These are phyloP conservation scores for Petrocephalus sullivani DNA, from an alignment of 2,797 vertebrate genomes.

Conservation along the genomic window DNA sequence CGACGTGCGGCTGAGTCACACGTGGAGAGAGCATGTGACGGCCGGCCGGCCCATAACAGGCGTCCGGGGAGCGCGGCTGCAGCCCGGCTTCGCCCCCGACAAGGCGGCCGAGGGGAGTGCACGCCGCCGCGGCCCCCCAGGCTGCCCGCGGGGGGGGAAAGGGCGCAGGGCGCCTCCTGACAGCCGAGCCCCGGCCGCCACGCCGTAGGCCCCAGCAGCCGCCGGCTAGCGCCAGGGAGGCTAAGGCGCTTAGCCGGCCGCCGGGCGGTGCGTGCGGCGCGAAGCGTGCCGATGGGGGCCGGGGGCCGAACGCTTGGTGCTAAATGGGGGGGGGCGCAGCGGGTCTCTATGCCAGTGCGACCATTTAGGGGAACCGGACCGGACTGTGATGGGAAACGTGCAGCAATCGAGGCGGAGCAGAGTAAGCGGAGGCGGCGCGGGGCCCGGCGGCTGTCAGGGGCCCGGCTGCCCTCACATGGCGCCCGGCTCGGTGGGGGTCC, in stretches of 20 bases:
- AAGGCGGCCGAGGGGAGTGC: too few relatives aligned
- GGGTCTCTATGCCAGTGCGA: too few relatives aligned
- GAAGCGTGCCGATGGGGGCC: not conserved
- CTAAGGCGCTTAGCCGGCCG: not conserved
- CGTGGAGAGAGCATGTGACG: slow-evolving; percentile 65
- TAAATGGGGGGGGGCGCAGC: not conserved
- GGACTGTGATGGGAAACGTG: not conserved
- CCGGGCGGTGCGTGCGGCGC: not conserved
- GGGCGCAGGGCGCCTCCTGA: not conserved
- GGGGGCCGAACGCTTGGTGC: not conserved
- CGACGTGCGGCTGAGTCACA: slow-evolving; percentile 36
- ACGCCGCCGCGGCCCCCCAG: not conserved
- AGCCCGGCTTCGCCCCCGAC: slow-evolving; percentile 22
- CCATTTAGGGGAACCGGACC: not conserved
- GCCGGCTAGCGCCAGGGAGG: not conserved
- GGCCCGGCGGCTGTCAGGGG: too few relatives aligned
- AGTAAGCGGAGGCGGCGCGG: too few relatives aligned
- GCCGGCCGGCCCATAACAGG: slow-evolving; percentile 48
- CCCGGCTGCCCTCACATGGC: not conserved
- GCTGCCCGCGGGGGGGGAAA: not conserved
- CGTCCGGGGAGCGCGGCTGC: slow-evolving; percentile 9
- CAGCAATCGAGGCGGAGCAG: not conserved
- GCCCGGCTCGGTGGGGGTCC: not conserved
- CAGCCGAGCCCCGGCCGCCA: not conserved
- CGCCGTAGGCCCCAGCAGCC: not conserved